Evolutionary conservation across 2,797 vertebrate species (phyloP).

Genomic region (Pangasius krempfi): DNA sequence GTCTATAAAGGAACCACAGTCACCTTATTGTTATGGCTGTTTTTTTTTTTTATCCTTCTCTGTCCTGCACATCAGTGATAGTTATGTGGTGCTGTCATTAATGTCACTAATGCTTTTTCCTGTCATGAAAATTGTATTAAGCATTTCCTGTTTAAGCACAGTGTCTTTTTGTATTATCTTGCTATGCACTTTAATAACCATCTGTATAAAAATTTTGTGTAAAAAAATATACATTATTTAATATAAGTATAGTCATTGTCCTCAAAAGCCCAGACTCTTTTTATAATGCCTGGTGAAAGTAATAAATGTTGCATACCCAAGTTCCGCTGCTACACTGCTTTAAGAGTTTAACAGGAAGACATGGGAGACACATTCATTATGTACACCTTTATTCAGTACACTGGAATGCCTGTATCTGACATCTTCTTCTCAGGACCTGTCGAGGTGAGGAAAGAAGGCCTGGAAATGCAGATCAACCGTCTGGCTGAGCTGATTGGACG

Average conservation of each 20-base stretch:
- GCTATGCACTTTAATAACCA: background rate
- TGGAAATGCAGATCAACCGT: conserved; percentile 91
- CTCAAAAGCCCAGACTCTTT: background rate
- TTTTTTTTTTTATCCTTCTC: background rate
- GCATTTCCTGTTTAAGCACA: conserved; percentile 20
- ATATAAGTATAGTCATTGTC: background rate
- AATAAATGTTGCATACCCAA: conserved; percentile 18
- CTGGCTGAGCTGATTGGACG: conserved; percentile 91
- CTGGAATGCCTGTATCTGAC: background rate
- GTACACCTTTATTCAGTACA: background rate
- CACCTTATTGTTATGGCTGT: background rate
- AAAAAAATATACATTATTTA: background rate
- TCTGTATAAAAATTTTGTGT: background rate
- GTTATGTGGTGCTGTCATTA: conserved; percentile 54
- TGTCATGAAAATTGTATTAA: conserved; percentile 41
- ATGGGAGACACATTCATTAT: background rate
- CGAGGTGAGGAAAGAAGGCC: conserved; percentile 86
- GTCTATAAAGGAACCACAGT: background rate
- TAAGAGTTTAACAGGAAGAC: conserved; percentile 18
- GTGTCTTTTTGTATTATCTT: background rate
- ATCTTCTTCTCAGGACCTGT: conserved; percentile 72
- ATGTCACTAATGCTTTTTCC: conserved; percentile 39
- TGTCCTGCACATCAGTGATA: conserved; percentile 40
- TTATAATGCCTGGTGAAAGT: background rate
- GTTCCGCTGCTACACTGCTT: conserved; percentile 19